Conservation (phyloP, 2,888 invertebrate species). For the Luffia ferchaultella region DNA sequence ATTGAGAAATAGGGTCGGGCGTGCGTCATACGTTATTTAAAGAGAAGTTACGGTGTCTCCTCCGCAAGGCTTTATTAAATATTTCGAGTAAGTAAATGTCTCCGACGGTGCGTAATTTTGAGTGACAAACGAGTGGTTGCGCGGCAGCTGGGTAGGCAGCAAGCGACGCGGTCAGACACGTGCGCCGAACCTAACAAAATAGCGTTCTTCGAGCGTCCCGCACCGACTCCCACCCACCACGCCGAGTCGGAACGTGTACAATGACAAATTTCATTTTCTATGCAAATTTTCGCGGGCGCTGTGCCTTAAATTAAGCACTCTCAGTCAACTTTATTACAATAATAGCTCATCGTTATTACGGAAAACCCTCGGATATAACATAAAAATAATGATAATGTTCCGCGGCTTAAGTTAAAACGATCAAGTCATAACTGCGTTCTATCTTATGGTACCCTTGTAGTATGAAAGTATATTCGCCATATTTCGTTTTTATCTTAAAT, state of each 20-base stretch:
- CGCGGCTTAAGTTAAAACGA: constrained; percentile 17
- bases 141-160: constrained; percentile 35
- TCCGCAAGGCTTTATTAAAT: constrained; percentile 25
- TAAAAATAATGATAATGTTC: no score
- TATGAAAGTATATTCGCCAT: no score
- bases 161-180: constrained; percentile 35
- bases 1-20: not conserved
- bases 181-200: constrained; percentile 47
- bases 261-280: constrained; percentile 46
- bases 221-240: constrained; percentile 18
- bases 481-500: not conserved
- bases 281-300: constrained; percentile 35
- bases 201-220: constrained; percentile 29
- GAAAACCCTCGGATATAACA: not conserved
- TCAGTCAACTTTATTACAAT: constrained; percentile 26
- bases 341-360: constrained; percentile 11
- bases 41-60: constrained; percentile 1
- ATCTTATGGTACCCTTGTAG: no score
- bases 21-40: not conserved
- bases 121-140: constrained; percentile 48
- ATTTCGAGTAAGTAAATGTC: constrained; percentile 30
- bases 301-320: constrained; percentile 22
- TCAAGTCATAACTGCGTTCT: no score
- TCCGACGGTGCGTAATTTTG: constrained; percentile 31
- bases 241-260: constrained; percentile 25